Base-by-base conservation (phyloP, 1,140 invertebrate genomes). In the Pygmarrhopalites habei region DNA sequence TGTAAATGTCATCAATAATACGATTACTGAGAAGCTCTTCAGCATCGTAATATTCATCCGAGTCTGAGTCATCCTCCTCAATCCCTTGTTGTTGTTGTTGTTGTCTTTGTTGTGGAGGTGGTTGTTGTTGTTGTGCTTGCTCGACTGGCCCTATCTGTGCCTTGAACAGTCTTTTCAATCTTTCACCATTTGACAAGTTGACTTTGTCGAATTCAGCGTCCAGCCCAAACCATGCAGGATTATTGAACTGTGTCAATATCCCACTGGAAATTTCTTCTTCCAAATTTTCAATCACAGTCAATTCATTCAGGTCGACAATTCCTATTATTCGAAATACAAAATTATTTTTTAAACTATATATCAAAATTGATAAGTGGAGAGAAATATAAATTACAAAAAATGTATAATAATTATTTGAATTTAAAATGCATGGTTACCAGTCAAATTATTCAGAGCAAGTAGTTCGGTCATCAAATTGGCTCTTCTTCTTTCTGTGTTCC, bases 21-120 rank as follows among this genome's bases (percentile, higher is more conserved):
- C 68, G 59, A 23, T 65, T 60, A 5, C 19, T 63, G 44, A 65
- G 23, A 1, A 70, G 26, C 23, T 70, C 68, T 12, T 70, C 63
- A 17, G 67, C 51, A 58, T 70, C 65, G 26, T 67, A 70, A 39
- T 70, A 62, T 62, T 70, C 66, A 1, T 67, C 68, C 32, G 65
- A 46, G 32, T 65, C 60, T 10, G 47, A 49, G 10, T 10, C 47
- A 49, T 61, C 58, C 1, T 70, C 63, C 7, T 23, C 15, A 2
- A 3, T n/a, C n/a, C n/a, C n/a, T n/a, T n/a, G 51, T 44, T 2
- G 23, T 12, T 32, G 5, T 28, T 19, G 35, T n/a, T 21, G 30
- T 26, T 1, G 32, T n/a, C n/a, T n/a, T n/a, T n/a, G n/a, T n/a
- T n/a, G n/a, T n/a, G n/a, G n/a, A n/a, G n/a, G n/a, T n/a, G 3